Conservation (phyloP, 2,888 invertebrate species). For the Furcula furcula region DNA sequence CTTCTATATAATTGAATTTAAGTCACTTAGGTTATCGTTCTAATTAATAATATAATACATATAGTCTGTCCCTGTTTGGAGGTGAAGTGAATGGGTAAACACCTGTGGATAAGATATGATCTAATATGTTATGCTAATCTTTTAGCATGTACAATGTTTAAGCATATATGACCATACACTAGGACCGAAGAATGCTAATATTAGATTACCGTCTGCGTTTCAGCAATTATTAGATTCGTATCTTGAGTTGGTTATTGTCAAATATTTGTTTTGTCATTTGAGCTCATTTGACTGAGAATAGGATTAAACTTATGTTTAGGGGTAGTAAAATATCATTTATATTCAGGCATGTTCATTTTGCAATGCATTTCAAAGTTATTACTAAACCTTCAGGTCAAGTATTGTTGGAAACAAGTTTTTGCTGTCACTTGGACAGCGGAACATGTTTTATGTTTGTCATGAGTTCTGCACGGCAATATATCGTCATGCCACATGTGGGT, state of each 20-base stretch:
- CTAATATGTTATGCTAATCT: constrained; percentile 12
- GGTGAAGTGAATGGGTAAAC: constrained; percentile 23
- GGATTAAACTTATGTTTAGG: background rate
- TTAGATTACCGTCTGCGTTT: constrained; percentile 1
- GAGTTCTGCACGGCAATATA: constrained; percentile 50
- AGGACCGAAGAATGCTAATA: background rate
- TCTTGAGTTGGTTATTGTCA: background rate
- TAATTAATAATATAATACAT: too few relatives aligned
- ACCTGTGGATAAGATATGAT: constrained; percentile 4
- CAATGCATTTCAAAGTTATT: too few relatives aligned
- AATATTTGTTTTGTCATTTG: background rate
- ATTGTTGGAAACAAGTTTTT: constrained; percentile 22
- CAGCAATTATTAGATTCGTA: background rate
- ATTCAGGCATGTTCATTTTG: too few relatives aligned
- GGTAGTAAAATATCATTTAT: too few relatives aligned
- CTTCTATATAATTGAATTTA: too few relatives aligned
- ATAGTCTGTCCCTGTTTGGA: constrained; percentile 7
- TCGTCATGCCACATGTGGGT: constrained; percentile 72
- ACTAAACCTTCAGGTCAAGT: background rate
- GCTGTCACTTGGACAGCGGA: constrained; percentile 42
- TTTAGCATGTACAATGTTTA: constrained; percentile 10
- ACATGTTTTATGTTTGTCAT: constrained; percentile 39
- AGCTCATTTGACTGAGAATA: background rate
- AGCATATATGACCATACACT: constrained; percentile 4
- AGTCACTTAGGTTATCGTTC: too few relatives aligned